These are phyloP conservation scores for Poecilia wingei DNA, from an alignment of 2,797 vertebrate species.

Conservation along the genomic window DNA sequence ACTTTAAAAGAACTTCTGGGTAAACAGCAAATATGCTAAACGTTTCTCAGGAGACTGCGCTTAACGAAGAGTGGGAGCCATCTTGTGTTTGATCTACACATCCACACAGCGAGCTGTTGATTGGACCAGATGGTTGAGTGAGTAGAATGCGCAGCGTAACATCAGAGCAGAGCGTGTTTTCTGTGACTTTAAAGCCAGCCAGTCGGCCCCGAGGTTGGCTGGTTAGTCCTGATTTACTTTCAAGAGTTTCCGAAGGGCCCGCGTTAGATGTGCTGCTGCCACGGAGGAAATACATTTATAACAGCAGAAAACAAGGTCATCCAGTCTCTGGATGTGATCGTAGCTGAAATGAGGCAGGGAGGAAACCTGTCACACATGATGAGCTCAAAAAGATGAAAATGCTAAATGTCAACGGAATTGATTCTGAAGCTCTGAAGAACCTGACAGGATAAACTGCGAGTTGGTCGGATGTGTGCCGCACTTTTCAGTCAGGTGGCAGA, in stretches of 20 bases:
- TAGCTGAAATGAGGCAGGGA: background rate
- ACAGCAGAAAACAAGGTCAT: conserved; percentile 8
- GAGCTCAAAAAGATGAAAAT: conserved; percentile 4
- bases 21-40: background rate
- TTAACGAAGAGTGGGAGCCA: background rate
- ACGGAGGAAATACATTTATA: conserved; percentile 8
- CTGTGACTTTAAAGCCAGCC: background rate
- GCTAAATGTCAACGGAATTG: conserved; percentile 11
- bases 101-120: background rate
- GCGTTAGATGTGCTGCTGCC: conserved; percentile 3
- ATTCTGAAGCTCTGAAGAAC: conserved; percentile 2
- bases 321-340: conserved; percentile 1
- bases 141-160: background rate
- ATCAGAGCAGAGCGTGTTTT: background rate
- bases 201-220: background rate
- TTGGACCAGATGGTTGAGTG: background rate
- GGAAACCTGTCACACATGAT: conserved; percentile 10
- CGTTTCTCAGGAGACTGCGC: background rate
- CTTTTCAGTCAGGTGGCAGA: background rate
- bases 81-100: background rate
- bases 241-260: background rate
- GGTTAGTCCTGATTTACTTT: conserved; percentile 4
- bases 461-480: background rate
- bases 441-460: conserved; percentile 2
- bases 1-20: background rate